Base-by-base conservation (phyloP, 2,113 vertebrate genomes). In the Anhinga anhinga region DNA sequence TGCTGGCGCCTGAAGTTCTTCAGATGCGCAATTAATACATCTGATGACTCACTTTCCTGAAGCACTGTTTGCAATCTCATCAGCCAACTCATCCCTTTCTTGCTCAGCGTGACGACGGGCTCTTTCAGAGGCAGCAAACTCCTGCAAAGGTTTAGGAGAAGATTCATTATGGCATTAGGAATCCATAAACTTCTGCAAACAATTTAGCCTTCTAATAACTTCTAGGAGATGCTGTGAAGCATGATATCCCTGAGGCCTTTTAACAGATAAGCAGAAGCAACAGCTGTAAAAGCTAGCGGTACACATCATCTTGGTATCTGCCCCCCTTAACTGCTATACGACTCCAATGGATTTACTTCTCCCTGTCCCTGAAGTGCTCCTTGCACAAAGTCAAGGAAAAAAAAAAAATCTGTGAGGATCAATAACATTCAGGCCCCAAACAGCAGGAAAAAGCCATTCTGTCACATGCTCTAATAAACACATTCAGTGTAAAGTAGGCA, bases 41-140 rank as follows among this genome's bases (percentile, higher is more conserved):
- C 2, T 5, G 44, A 16, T 2, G 30, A 98, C 99, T 98, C 96
- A 99, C 99, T 99, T 99, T 90, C 99, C 99, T 21, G 99, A 99
- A 61, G 99, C 98, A 13, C 99, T 99, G 98, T 99, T 99, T 70
- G 99, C 98, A n/a, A 99, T 99, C 98, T 99, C 99, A 2, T 99
- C 99, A 0, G 99, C 99, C 93, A 99, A 91, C 89, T 99, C 99
- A 0, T 99, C 99, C 49, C 99, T 92, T 91, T 99, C 99, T 89
- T 99, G 99, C 84, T 99, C 99, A 1, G 99, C 99, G 1, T 99
- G 99, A 17, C 99, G 98, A 26, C 99, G 98, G 7, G 98, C 99
- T 79, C 99, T 97, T 97, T 99, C 99, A 0, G 99, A 99, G 0
- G 99, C 99, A 4, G 99, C 99, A 3, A 99, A 98, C 91, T 99